Evolutionary conservation across 2,888 invertebrate species (phyloP).

Genomic region (Emmelina monodactyla): DNA sequence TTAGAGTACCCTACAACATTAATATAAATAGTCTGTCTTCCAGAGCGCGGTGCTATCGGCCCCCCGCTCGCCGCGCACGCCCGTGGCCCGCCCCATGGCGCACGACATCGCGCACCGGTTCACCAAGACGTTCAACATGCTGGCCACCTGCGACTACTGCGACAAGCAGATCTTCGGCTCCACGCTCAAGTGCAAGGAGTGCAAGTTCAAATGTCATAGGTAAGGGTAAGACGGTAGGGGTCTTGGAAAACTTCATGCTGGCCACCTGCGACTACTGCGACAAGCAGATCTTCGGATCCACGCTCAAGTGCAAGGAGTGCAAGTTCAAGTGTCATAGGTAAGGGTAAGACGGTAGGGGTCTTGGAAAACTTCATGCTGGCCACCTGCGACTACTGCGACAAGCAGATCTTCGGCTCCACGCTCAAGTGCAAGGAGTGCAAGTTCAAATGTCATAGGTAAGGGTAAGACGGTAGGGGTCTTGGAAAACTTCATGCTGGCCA

Average conservation of each 20-base stretch:
- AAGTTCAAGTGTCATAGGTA: slow-evolving; percentile 86
- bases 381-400: slow-evolving; percentile 89
- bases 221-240: too few species aligned
- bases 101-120: slow-evolving; percentile 90
- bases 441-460: slow-evolving; percentile 79
- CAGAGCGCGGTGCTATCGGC: slow-evolving; percentile 16
- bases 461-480: too few species aligned
- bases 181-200: slow-evolving; percentile 90
- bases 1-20: too few species aligned
- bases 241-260: too few species aligned
- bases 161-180: slow-evolving; percentile 86
- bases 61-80: slow-evolving; percentile 76
- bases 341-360: too few species aligned
- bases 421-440: slow-evolving; percentile 95
- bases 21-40: slow-evolving; percentile 1
- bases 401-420: slow-evolving; percentile 83
- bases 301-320: slow-evolving; percentile 92
- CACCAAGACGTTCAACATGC: slow-evolving; percentile 86
- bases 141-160: slow-evolving; percentile 90
- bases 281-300: slow-evolving; percentile 84
- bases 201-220: slow-evolving; percentile 89
- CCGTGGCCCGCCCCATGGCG: slow-evolving; percentile 78
- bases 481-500: slow-evolving; percentile 85
- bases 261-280: slow-evolving; percentile 91
- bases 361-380: too few species aligned